These are phyloP conservation scores for Knipowitschia caucasica DNA, from an alignment of 2,797 vertebrate genomes.

Conservation along the genomic window DNA sequence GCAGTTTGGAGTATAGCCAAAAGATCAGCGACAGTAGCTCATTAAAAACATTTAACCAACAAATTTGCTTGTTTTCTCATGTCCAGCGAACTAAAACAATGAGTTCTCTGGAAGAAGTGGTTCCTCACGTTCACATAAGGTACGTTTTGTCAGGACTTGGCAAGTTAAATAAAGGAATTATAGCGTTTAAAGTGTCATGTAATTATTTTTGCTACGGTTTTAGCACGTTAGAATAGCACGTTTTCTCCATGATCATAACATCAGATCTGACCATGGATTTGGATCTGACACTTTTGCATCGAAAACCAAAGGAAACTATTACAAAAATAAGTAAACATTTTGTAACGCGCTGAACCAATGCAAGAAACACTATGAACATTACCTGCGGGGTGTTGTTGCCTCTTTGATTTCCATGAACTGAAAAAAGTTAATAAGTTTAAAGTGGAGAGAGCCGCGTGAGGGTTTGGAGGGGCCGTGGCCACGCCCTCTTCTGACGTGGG, in stretches of 20 bases:
- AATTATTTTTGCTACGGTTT: too few relatives aligned
- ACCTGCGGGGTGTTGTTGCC: slow-evolving; percentile 48
- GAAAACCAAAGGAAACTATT: background rate
- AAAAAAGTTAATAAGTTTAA: slow-evolving; percentile 25
- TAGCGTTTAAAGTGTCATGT: too few relatives aligned
- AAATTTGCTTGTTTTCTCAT: background rate
- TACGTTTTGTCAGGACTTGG: too few relatives aligned
- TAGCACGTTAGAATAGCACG: too few relatives aligned
- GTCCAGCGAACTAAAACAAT: background rate
- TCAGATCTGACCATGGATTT: too few relatives aligned
- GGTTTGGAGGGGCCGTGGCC: slow-evolving; percentile 38
- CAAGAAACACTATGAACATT: slow-evolving; percentile 1
- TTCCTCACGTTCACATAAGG: background rate
- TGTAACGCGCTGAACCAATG: background rate
- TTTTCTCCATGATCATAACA: too few relatives aligned
- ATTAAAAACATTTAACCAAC: background rate
- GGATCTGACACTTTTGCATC: slow-evolving; percentile 43
- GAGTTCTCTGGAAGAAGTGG: background rate
- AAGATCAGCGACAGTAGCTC: background rate
- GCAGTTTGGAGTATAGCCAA: slow-evolving; percentile 5
- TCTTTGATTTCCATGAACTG: slow-evolving; percentile 39
- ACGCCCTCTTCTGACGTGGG: slow-evolving; percentile 49
- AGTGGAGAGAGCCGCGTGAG: slow-evolving; percentile 5
- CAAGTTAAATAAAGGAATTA: too few relatives aligned
- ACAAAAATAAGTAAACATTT: background rate